Evolutionary conservation across 2,888 invertebrate species (phyloP), one percentile per base, ranked within the genome.

Genomic region (Patella ulyssiponensis): DNA sequence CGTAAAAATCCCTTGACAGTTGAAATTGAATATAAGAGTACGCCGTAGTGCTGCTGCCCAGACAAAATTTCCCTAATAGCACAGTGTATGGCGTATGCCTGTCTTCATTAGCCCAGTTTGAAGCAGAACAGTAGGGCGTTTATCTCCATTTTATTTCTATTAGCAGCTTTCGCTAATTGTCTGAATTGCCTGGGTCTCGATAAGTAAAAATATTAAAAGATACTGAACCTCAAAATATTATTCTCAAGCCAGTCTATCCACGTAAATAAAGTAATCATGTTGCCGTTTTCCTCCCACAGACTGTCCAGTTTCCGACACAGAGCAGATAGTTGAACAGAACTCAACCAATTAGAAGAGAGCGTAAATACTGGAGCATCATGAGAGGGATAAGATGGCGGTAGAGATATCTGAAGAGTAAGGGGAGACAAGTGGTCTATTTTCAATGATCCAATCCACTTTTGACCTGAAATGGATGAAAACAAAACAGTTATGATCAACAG

Each of bases 171-270:
- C 2, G 27, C 27, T 1, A 27, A 27, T 27, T 2, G n/a, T n/a
- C n/a, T n/a, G n/a, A n/a, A 27, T 27, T 27, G 27, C 3, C 33
- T 4, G 7, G 33, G 7, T 33, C 33, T 5, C 4, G 5, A 33
- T 44, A 44, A 9, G 44, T 44, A 44, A 44, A 44, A 44, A 44
- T 44, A 9, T 44, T 9, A 44, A 44, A 44, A 7, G 44, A 9
- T 14, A 64, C 7, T 12, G 71, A 79, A 87, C 87, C 83, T 84
- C 12, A 86, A 76, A 17, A 81, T 69, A 75, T 86, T 84, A 74
- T 88, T 86, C 73, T 89, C 85, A 51, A 89, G 77, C 88, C 88
- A 89, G 74, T 88, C 86, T 12, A 87, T 77, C 89, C 89, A 89
- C 9, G 86, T 86, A 76, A 83, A 88, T 3, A 89, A 69, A 52